Conservation (phyloP, 2,113 vertebrate genomes). For the Calonectris borealis region DNA sequence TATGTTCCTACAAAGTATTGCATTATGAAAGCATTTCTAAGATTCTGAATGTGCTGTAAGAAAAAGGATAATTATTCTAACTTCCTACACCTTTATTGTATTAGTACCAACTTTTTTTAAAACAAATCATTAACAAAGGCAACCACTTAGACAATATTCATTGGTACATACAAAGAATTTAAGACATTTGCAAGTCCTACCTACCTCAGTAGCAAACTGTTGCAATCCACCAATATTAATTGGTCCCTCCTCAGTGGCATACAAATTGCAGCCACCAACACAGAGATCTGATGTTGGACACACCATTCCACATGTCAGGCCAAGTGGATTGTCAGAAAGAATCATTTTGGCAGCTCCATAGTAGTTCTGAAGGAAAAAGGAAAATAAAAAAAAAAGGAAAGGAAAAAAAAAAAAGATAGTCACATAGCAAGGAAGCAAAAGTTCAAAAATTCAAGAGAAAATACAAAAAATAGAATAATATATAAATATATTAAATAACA, state of each 20-base stretch:
- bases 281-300: slow-evolving; percentile 93
- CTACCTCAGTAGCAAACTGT: slow-evolving; percentile 94
- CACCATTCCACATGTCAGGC: slow-evolving; percentile 92
- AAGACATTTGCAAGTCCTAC: neutral
- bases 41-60: neutral
- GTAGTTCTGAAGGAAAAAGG: slow-evolving; percentile 81
- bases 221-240: slow-evolving; percentile 96
- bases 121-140: neutral
- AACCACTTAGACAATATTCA: neutral
- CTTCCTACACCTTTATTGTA: neutral
- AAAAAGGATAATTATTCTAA: neutral
- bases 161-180: neutral
- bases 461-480: neutral
- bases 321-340: slow-evolving; percentile 92
- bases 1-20: neutral
- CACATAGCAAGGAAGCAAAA: neutral
- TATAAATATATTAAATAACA: neutral
- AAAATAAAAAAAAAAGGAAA: neutral
- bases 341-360: slow-evolving; percentile 89
- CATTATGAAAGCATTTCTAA: slow-evolving; percentile 18
- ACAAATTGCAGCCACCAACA: slow-evolving; percentile 86
- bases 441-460: neutral
- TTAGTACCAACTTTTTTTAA: neutral
- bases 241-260: slow-evolving; percentile 89
- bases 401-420: neutral